Percentiles rank a stretch among this genome's conserved stretches.
Conservation (phyloP, 2,888 invertebrate genomes). For the Theodoxus fluviatilis region DNA sequence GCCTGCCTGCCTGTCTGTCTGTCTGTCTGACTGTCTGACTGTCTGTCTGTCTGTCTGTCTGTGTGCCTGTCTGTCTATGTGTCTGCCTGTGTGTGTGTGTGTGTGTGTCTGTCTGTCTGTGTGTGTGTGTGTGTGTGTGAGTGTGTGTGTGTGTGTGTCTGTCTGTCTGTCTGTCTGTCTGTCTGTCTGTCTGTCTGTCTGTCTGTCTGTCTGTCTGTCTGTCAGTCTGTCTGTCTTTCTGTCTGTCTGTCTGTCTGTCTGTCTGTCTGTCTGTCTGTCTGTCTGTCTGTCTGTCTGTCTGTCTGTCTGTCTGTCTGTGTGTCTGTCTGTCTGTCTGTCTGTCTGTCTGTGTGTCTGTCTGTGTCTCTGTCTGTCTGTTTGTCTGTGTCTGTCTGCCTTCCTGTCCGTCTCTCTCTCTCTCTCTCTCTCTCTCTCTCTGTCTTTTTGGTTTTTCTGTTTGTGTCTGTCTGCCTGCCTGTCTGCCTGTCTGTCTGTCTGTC, state of each 20-base stretch:
- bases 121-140: background rate
- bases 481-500: background rate
- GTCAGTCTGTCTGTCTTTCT: background rate
- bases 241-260: background rate
- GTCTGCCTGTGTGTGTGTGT: background rate
- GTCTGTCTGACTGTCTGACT: background rate
- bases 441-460: too few relatives aligned
- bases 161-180: slow-evolving; percentile 3
- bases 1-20: background rate
- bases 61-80: background rate
- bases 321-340: background rate
- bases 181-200: background rate
- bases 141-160: background rate
- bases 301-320: background rate
- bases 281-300: slow-evolving; percentile 1
- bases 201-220: slow-evolving; percentile 2
- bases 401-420: background rate
- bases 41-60: slow-evolving; percentile 3
- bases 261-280: slow-evolving; percentile 7
- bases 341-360: slow-evolving; percentile 1
- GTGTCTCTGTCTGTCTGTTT: background rate
- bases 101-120: background rate
- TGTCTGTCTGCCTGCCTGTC: too few relatives aligned
- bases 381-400: slow-evolving; percentile 1
- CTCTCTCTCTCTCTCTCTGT: slow-evolving; percentile 12